phyloP scores from a whole-genome alignment of 2,113 vertebrate species.

The Rhabdomys dilectus region DNA sequence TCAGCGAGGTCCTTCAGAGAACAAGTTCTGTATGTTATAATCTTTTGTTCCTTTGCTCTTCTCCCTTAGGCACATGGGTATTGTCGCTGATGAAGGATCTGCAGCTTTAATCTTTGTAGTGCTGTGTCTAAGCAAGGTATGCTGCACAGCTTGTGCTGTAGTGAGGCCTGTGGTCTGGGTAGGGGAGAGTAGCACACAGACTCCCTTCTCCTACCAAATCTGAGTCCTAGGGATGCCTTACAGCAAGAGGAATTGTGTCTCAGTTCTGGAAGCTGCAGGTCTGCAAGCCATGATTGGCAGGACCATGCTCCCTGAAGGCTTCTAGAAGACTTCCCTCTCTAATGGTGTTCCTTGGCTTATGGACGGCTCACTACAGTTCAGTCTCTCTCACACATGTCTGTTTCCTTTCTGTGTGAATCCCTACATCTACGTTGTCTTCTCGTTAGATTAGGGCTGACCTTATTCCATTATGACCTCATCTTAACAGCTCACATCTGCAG shows the following conservation, averaged over 20 bases:
- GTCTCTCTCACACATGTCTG: background rate
- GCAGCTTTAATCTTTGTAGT: too few relatives aligned
- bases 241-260: too few relatives aligned
- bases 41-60: background rate
- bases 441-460: background rate
- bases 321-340: too few relatives aligned
- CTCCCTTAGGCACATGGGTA: background rate
- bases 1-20: background rate
- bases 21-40: background rate
- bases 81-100: background rate
- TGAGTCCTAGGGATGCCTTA: background rate
- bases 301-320: accelerated
- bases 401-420: background rate
- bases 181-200: background rate
- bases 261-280: background rate
- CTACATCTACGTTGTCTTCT: background rate
- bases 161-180: background rate
- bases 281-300: background rate
- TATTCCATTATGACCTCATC: background rate
- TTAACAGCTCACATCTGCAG: background rate
- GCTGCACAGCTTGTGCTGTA: too few relatives aligned
- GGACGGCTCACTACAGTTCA: accelerated
- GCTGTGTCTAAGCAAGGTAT: background rate
- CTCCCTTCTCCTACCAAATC: background rate
- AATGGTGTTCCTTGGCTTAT: background rate